Evolutionary conservation across 2,113 vertebrate genomes (phyloP), one percentile per base, ranked within the genome.

Genomic region (Pica pica): DNA sequence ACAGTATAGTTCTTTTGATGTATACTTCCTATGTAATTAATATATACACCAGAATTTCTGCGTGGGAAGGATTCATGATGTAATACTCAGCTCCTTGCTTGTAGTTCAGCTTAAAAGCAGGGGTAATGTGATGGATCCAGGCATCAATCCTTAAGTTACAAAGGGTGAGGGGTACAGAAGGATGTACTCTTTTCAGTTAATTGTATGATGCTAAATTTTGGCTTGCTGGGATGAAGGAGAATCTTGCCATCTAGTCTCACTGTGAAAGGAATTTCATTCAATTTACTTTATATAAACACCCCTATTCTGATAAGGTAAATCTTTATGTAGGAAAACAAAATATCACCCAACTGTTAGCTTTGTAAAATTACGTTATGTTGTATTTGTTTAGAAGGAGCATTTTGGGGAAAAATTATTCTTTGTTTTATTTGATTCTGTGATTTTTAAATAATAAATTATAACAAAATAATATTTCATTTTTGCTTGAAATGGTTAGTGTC

Each of bases 361-460:
- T 56, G 7, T 71, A 35, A 83, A 70, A 33, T 69, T 68, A 21
- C 4, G n/a, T 4, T 50, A 53, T 75, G 11, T 7, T 4, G 0
- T 71, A 56, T 57, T 79, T 77, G 8, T 78, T 63, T 55, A 52
- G 26, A 67, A 60, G 3, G 28, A 27, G 17, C 18, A 47, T 67
- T 50, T 46, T 0, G 3, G 11, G 49, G 4, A 1, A 65, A 73
- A 74, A 31, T 3, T 16, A 8, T 3, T 56, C 4, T 16, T 63
- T 20, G 28, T 37, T 46, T 46, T 65, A 11, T 11, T 35, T 50
- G 13, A 50, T 42, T 67, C 9, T 35, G 20, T 30, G 64, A 57
- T 55, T 76, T 69, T 87, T 53, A 7, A 69, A 60, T 33, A 60
- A 77, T 22, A 59, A 60, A 37, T 27, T 44, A 6, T 60, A 52